Evolutionary conservation across 2,888 invertebrate species (phyloP).

Genomic region (Cephalotes varians): DNA sequence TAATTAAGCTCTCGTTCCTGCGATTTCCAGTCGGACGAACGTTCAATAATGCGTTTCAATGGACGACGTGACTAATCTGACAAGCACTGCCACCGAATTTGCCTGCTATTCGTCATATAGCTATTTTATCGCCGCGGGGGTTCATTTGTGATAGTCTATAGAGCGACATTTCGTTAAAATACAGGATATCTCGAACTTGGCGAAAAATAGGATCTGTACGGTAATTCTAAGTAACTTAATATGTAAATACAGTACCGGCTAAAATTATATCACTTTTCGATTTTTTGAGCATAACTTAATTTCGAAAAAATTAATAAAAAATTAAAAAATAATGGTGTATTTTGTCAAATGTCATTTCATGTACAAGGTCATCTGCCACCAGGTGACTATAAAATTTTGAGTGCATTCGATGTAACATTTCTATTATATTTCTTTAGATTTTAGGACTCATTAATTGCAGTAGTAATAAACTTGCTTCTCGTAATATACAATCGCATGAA

Average conservation of each 20-base stretch:
- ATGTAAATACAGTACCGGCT: too few species aligned
- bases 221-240: background rate
- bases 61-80: slow-evolving; percentile 38
- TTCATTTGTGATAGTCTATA: background rate
- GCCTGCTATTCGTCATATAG: slow-evolving; percentile 15
- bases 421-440: background rate
- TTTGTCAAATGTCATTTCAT: too few species aligned
- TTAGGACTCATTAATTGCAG: background rate
- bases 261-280: too few species aligned
- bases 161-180: background rate
- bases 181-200: background rate
- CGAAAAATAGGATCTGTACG: background rate
- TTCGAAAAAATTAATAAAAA: too few species aligned
- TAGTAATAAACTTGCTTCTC: background rate
- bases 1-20: slow-evolving; percentile 54
- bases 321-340: too few species aligned
- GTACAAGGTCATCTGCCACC: too few species aligned
- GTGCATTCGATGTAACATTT: background rate
- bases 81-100: slow-evolving; percentile 21
- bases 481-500: background rate
- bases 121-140: slow-evolving; percentile 15
- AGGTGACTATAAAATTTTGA: too few species aligned
- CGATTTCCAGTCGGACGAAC: slow-evolving; percentile 40
- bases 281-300: too few species aligned
- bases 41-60: slow-evolving; percentile 46